A percentile compares a stretch with the other conserved stretches of the same genome.
Evolutionary conservation across 2,113 vertebrate species (phyloP).

Genomic region (Pelusios castaneus): DNA sequence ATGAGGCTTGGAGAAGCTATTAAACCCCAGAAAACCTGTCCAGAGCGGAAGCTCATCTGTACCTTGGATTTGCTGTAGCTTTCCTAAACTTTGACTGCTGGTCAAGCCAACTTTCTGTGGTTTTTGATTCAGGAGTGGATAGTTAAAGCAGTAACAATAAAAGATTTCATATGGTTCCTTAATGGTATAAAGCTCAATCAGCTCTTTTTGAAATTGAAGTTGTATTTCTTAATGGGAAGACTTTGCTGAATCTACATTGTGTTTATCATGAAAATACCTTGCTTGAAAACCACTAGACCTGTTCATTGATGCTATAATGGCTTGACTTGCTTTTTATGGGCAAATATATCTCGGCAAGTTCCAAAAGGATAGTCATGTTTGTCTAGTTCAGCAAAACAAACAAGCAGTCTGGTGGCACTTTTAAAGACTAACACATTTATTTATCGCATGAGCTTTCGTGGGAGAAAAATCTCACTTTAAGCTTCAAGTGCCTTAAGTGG

Average conservation of each 20-base stretch:
- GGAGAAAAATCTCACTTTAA: too few species aligned
- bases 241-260: conserved; percentile 72
- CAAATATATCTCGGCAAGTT: conserved; percentile 53
- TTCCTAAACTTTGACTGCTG: conserved; percentile 75
- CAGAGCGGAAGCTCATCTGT: conserved; percentile 74
- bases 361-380: too few species aligned
- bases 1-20: conserved; percentile 36
- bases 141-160: conserved; percentile 75
- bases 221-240: conserved; percentile 67
- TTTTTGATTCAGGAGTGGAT: conserved; percentile 73
- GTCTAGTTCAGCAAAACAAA: too few species aligned
- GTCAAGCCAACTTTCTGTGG: conserved; percentile 74
- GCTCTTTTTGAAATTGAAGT: conserved; percentile 75
- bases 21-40: conserved; percentile 49
- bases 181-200: conserved; percentile 73
- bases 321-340: conserved; percentile 50
- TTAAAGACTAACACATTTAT: too few species aligned
- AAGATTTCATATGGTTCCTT: conserved; percentile 66
- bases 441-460: too few species aligned
- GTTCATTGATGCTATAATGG: conserved; percentile 70
- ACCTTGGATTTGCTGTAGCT: conserved; percentile 74
- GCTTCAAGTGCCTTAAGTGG: too few species aligned
- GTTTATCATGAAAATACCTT: conserved; percentile 70
- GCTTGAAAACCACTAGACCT: conserved; percentile 69
- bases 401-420: too few species aligned